Evolutionary conservation across 92 coral and sea anemone species (phyloP), one percentile per base, ranked within the genome.

Genomic region (Heliopora coerulea): DNA sequence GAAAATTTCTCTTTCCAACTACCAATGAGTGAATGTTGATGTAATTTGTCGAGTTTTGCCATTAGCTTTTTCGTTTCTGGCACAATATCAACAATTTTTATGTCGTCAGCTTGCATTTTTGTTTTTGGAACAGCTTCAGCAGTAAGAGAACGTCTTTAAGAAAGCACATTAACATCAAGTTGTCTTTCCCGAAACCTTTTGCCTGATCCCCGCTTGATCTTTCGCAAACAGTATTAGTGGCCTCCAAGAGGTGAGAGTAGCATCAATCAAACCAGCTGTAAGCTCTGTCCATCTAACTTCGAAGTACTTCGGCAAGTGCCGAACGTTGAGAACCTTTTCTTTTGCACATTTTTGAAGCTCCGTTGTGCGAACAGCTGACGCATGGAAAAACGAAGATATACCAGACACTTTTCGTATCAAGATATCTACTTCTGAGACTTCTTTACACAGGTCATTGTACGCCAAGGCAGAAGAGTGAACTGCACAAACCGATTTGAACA

Each of bases 401-500:
- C 31, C 72, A 64, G 72, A 64, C 18, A 64, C 26, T 40, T 64
- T 64, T 37, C 30, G 52, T 64, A 64, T 40, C 54, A 64, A 37
- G 31, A 29, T 37, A 64, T 37, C 54, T 14, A 64, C 54, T 6
- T 64, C 72, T 64, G 72, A 40, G 10, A 64, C 70, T 1, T 11
- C 41, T 41, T 61, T 61, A 61, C 44, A 61, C 67, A 61, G 18
- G 25, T 63, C 50, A 11, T 63, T 29, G 50, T 63, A 63, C 18
- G 70, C 70, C 18, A 34, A 18, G 19, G 70, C 70, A 37, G 50
- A 34, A 34, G 70, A 63, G 29, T 63, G 70, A 34, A 63, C 70
- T 11, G 70, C 70, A 63, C 70, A 63, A 32, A 63, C 70, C 18
- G 70, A 63, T 34, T 63, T 63, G 33, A 63, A 37, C 50, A 63